These are phyloP conservation scores for Argyrosomus regius DNA, from an alignment of 2,797 vertebrate species.

Conservation along the genomic window DNA sequence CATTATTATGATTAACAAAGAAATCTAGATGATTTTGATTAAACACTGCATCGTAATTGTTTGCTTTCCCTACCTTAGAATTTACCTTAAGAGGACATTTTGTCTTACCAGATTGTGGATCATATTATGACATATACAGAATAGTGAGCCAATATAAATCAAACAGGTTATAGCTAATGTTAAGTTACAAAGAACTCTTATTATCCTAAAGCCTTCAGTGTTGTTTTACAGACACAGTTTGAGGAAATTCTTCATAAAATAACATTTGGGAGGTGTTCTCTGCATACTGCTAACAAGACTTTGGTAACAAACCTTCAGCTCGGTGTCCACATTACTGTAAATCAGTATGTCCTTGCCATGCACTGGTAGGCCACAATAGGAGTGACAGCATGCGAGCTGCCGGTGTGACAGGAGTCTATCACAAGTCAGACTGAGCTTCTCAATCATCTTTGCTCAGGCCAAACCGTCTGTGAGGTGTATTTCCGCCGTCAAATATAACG, in stretches of 20 bases:
- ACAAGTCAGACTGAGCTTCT: slow-evolving; percentile 71
- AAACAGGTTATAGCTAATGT: neutral
- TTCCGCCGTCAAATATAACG: neutral
- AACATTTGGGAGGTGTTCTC: neutral
- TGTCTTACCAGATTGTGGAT: neutral
- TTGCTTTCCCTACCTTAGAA: neutral
- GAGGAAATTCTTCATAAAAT: neutral
- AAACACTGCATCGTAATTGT: neutral
- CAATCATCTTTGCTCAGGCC: slow-evolving; percentile 32
- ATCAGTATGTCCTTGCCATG: slow-evolving; percentile 74
- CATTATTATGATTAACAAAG: neutral
- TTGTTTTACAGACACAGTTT: neutral
- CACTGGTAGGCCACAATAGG: slow-evolving; percentile 69
- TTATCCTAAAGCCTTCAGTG: neutral
- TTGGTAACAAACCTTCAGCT: slow-evolving; percentile 63
- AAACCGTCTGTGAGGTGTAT: neutral
- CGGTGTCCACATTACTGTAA: slow-evolving; percentile 62
- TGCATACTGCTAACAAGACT: neutral
- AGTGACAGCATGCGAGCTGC: slow-evolving; percentile 79
- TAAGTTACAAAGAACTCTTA: neutral
- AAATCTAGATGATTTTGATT: neutral
- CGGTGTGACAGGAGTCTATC: slow-evolving; percentile 64
- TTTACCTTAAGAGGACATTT: neutral
- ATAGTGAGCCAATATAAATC: neutral
- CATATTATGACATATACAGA: neutral